Base-by-base conservation (phyloP, 2,888 invertebrate genomes). In the Meta bourneti region DNA sequence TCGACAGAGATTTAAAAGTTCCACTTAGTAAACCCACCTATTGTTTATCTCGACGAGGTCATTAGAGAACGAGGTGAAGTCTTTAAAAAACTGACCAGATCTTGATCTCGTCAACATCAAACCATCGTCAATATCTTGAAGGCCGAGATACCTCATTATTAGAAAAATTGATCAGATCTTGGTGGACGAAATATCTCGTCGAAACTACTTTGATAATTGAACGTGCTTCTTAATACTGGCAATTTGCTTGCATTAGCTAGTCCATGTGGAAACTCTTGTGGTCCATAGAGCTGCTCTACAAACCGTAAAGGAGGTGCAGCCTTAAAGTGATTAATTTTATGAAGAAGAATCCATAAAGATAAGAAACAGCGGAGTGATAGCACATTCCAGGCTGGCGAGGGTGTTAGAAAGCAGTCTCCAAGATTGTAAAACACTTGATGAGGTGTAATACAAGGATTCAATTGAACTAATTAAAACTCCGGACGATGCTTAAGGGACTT, bases 381-480 rank as follows among this genome's bases (percentile, higher is more conserved):
- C 19, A 16, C 49, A 71, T 82, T 82, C 71, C 52, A 71, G 49
- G 70, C 71, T 20, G 71, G 20, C 16, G 5, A 49, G 49, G 9
- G 8, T 49, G 13, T 51, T 2, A 51, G 49, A 71, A 19, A 19
- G 71, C 48, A 48, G 9, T 71, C 51, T 82, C 13, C 51, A 13
- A 71, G 71, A 34, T 11, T 74, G 20, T 19, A 49, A 51, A 82
- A 71, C 20, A 51, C 71, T 72, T 71, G n/a, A 71, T 71, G n/a
- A 51, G 71, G 19, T 51, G 51, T 71, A 51, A 82, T 71, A 71
- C 19, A 71, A 19, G 51, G 51, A 71, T 51, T 49, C 71, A 71
- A 82, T 82, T 82, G 49, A 82, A 52, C 51, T 82, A 69, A 82
- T 82, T 82, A 82, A 82, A 82, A 71, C 82, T 20, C 71, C 48